Evolutionary conservation across 2,888 invertebrate genomes (phyloP), one percentile per base, ranked within the genome.

Genomic region (Cheilosia urbana): DNA sequence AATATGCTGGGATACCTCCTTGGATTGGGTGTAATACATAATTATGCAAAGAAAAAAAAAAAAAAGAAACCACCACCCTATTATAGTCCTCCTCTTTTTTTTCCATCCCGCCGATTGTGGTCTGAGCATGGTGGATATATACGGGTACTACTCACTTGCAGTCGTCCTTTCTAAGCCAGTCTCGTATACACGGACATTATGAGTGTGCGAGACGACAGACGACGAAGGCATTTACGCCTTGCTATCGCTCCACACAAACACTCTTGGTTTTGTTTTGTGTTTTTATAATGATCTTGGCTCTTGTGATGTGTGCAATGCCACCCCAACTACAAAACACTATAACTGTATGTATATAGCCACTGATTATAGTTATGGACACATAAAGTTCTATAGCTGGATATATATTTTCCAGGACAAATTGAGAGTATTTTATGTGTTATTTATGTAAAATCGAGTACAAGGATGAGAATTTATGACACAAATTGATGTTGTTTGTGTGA

Each of bases 361-460:
- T 72, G 78, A 78, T 60, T 83, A 72, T 78, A 77, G 66, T 72
- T 83, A 66, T 78, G 60, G 40, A 73, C 55, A 71, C 78, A 83
- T 83, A 78, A 66, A 78, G 62, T 72, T 55, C 72, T 79, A 51
- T 68, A 13, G 11, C 11, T 30, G 37, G 37, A 13, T 13, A 13
- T 37, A 60, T 75, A 53, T 58, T 82, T 79, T 84, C 66, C 66
- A 69, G 63, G 73, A 69, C 79, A 69, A 84, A 84, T 79, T 63
- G 62, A 72, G 51, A 79, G 68, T 63, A 72, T 79, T 84, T 84
- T 79, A 79, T 84, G 83, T 63, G 62, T 75, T 79, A 63, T 84
- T 84, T 79, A 84, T 79, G 83, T 69, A 79, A 79, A 84, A 84
- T 79, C 60, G 79, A 73, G 83, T 42, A 82, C 82, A 72, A 55